Base-by-base conservation (phyloP, 2,888 invertebrate genomes). In the Liopterus haemorrhoidalis region DNA sequence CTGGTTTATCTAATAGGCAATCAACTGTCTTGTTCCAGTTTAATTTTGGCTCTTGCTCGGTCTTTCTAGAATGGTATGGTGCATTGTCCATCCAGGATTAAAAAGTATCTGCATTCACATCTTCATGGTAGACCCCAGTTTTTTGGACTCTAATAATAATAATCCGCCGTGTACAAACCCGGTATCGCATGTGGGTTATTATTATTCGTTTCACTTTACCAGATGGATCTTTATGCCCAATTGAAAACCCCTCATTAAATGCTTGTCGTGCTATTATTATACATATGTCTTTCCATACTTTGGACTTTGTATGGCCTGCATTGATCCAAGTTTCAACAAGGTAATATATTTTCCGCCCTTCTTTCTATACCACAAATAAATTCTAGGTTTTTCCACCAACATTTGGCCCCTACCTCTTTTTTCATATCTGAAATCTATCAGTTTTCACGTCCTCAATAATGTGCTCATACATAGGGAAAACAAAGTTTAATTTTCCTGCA, bases 271-370 rank as follows among this genome's bases (percentile, higher is more conserved):
- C 8, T 8, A n/a, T 24, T n/a, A 24, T 8, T 24, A 24, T 6
- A n/a, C 8, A 8, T n/a, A 8, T 24, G 24, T 24, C 24, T 24
- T 24, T 24, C 24, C 24, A 24, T 6, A 24, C n/a, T 24, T 24
- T 24, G 24, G 24, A 24, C n/a, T 24, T 24, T n/a, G n/a, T n/a
- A 24, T 24, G 24, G 24, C n/a, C 24, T 24, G 24, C 24, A 24
- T 24, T 24, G 24, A 24, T 24, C 24, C 24, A 24, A 24, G 24
- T 24, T 24, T 24, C 24, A 24, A 8, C 24, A 24, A 24, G 24
- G 8, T 24, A n/a, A 24, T 24, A n/a, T 8, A 6, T n/a, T 24
- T 24, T 8, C 6, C n/a, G 6, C n/a, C 24, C 8, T 8, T 8
- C 6, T 24, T 24, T 24, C 8, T 24, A 8, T 24, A 24, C n/a